These are phyloP conservation scores for Motacilla alba DNA, from an alignment of 2,113 vertebrate species.

Conservation along the genomic window DNA sequence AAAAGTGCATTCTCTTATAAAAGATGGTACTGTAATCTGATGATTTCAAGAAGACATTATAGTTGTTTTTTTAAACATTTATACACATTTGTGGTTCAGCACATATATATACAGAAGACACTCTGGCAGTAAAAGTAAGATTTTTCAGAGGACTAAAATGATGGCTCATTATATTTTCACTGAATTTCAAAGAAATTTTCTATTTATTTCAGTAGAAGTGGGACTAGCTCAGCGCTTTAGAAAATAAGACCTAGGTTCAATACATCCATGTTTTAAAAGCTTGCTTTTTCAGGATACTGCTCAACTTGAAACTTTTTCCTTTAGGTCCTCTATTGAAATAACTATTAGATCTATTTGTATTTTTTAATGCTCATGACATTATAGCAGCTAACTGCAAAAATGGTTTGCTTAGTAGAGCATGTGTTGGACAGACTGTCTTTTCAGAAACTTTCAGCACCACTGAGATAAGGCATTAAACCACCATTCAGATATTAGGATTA, in stretches of 20 bases:
- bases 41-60: background rate
- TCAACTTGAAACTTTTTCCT: background rate
- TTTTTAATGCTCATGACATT: background rate
- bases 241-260: background rate
- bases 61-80: background rate
- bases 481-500: background rate
- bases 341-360: background rate
- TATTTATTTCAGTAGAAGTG: background rate
- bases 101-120: background rate
- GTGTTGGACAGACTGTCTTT: background rate
- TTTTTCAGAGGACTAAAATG: background rate
- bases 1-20: background rate
- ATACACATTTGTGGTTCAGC: background rate
- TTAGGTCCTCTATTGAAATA: background rate
- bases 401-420: background rate
- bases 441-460: background rate
- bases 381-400: background rate
- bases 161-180: background rate
- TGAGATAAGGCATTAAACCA: background rate
- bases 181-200: background rate
- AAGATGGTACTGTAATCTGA: background rate
- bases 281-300: background rate
- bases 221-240: background rate
- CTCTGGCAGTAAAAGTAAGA: background rate
- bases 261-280: background rate